Conservation (phyloP, 2,888 invertebrate species). For the Hirtodrosophila alboralis region DNA sequence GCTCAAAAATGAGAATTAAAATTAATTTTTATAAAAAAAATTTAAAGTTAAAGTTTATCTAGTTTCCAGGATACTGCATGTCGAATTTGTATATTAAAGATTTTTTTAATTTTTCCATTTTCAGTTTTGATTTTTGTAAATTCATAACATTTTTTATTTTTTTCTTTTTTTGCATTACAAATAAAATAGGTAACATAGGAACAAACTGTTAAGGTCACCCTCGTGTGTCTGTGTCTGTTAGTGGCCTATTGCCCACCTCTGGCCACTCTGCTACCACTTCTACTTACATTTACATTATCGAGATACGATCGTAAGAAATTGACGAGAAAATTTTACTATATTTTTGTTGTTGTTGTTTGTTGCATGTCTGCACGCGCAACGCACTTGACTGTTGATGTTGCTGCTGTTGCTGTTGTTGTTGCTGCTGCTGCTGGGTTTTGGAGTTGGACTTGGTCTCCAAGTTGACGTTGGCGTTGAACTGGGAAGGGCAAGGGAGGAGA, state of each 20-base stretch:
- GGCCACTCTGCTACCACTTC: background rate
- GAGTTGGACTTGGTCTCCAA: background rate
- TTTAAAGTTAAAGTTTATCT: too few relatives aligned
- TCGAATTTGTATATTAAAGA: too few relatives aligned
- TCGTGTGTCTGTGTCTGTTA: conserved; percentile 1
- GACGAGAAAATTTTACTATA: conserved; percentile 44
- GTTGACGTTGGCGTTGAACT: background rate
- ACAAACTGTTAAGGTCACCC: too few relatives aligned
- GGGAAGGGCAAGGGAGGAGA: conserved; percentile 16
- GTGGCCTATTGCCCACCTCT: conserved; percentile 13
- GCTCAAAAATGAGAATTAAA: too few relatives aligned
- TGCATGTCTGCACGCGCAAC: conserved; percentile 74
- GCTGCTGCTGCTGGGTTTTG: conserved; percentile 1
- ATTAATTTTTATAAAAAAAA: too few relatives aligned
- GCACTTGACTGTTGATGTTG: conserved; percentile 54
- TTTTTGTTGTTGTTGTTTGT: conserved; percentile 32
- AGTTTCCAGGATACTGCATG: too few relatives aligned
- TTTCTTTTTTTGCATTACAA: too few relatives aligned
- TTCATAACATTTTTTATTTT: too few relatives aligned
- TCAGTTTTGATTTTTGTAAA: too few relatives aligned
- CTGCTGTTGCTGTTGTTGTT: conserved; percentile 25
- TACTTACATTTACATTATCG: conserved; percentile 54
- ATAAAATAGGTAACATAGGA: too few relatives aligned
- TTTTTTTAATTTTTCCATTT: too few relatives aligned
- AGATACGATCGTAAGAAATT: conserved; percentile 55